Conservation (phyloP, 2,888 invertebrate genomes). For the Drosophila subquinaria region DNA sequence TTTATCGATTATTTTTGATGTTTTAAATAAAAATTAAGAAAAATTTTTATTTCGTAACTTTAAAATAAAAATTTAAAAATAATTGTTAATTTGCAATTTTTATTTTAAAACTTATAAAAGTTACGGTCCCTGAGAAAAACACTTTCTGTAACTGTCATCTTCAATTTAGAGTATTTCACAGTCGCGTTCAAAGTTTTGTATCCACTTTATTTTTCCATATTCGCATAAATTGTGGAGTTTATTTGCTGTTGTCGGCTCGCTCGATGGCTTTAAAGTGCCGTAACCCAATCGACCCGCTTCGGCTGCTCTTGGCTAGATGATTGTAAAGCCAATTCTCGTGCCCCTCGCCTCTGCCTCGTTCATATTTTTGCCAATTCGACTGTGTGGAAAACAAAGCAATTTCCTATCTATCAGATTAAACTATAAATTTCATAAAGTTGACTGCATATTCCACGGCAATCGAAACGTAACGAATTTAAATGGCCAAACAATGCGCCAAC, state of each 20-base stretch:
- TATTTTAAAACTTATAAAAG: too few species aligned
- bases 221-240: constrained; percentile 55
- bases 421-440: constrained; percentile 80
- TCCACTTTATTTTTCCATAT: constrained; percentile 6
- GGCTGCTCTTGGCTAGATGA: constrained; percentile 11
- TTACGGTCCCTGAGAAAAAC: too few species aligned
- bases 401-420: constrained; percentile 80
- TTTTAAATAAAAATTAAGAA: too few species aligned
- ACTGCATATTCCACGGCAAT: constrained; percentile 80
- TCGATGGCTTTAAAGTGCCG: constrained; percentile 57
- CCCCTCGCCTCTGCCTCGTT: constrained; percentile 6
- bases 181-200: neutral
- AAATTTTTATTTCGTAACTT: too few species aligned
- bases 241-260: constrained; percentile 56
- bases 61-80: too few species aligned
- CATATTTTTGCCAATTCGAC: constrained; percentile 49
- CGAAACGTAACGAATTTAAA: constrained; percentile 80
- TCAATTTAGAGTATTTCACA: constrained; percentile 1
- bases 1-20: too few species aligned
- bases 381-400: constrained; percentile 75
- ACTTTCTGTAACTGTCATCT: neutral
- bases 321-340: constrained; percentile 5
- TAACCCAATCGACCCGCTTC: neutral
- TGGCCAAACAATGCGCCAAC: constrained; percentile 71
- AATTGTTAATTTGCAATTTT: too few species aligned